These are phyloP conservation scores for Aegypius monachus DNA, from an alignment of 2,113 vertebrate species.

Conservation along the genomic window DNA sequence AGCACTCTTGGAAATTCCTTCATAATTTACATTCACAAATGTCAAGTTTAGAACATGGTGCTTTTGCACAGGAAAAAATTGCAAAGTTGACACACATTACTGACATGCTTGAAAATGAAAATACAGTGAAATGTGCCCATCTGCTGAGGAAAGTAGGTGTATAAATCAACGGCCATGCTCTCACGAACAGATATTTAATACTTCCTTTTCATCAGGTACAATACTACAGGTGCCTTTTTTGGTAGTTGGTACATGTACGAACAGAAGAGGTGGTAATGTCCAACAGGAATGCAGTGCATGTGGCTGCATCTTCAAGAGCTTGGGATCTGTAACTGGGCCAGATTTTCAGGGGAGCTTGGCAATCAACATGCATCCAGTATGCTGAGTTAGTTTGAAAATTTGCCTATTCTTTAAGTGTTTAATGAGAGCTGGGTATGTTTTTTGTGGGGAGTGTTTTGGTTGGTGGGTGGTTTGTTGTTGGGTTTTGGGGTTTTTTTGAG, in stretches of 20 bases:
- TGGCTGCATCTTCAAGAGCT: background rate
- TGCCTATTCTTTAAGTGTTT: background rate
- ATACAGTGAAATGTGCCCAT: background rate
- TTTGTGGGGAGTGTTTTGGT: background rate
- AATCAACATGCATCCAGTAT: background rate
- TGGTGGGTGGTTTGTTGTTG: background rate
- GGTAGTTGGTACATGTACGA: fast-evolving
- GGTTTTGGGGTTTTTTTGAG: background rate
- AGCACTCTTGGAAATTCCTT: background rate
- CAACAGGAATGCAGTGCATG: fast-evolving
- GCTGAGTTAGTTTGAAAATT: background rate
- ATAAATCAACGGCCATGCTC: background rate
- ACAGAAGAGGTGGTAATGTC: background rate
- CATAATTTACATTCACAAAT: background rate
- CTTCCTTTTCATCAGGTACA: background rate
- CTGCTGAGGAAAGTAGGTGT: background rate
- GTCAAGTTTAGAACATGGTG: background rate
- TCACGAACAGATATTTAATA: background rate
- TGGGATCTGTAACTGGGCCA: background rate
- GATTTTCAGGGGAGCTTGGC: background rate
- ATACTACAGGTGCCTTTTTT: background rate
- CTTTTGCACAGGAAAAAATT: background rate
- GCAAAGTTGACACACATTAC: background rate
- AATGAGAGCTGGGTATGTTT: background rate
- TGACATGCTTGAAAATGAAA: background rate